These are phyloP conservation scores for Itoplectis maculator DNA, from an alignment of 2,888 invertebrate species.

Conservation along the genomic window DNA sequence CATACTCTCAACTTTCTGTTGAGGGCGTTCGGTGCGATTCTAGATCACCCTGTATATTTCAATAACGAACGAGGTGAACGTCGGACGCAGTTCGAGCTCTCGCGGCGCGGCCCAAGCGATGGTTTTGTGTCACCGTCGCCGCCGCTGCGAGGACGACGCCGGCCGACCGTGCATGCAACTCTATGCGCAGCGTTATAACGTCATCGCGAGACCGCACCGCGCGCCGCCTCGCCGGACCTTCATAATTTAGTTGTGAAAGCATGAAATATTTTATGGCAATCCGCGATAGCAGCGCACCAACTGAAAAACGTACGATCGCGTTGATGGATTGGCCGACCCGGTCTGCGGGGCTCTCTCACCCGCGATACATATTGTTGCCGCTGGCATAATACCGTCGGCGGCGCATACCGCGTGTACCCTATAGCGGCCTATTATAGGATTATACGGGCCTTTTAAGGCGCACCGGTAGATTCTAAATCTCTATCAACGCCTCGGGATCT, in stretches of 20 bases:
- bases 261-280: slow-evolving; percentile 72
- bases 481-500: slow-evolving; percentile 15
- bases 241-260: slow-evolving; percentile 73
- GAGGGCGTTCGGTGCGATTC: too few relatives aligned
- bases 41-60: slow-evolving; percentile 67
- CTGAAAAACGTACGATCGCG: slow-evolving; percentile 69
- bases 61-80: slow-evolving; percentile 62
- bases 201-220: slow-evolving; percentile 6
- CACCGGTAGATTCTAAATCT: slow-evolving; percentile 24
- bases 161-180: slow-evolving; percentile 70
- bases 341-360: slow-evolving; percentile 39
- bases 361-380: neutral
- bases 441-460: neutral
- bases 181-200: slow-evolving; percentile 3
- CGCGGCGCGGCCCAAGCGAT: slow-evolving; percentile 10
- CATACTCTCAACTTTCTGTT: too few relatives aligned
- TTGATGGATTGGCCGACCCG: slow-evolving; percentile 69
- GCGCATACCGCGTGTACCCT: slow-evolving; percentile 22
- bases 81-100: too few relatives aligned
- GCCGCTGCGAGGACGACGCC: slow-evolving; percentile 26
- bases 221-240: slow-evolving; percentile 65
- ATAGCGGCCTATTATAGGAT: neutral
- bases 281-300: slow-evolving; percentile 61
- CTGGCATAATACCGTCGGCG: slow-evolving; percentile 24
- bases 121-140: slow-evolving; percentile 60